Conservation (phyloP, 2,113 vertebrate species). For the Pteronura brasiliensis region DNA sequence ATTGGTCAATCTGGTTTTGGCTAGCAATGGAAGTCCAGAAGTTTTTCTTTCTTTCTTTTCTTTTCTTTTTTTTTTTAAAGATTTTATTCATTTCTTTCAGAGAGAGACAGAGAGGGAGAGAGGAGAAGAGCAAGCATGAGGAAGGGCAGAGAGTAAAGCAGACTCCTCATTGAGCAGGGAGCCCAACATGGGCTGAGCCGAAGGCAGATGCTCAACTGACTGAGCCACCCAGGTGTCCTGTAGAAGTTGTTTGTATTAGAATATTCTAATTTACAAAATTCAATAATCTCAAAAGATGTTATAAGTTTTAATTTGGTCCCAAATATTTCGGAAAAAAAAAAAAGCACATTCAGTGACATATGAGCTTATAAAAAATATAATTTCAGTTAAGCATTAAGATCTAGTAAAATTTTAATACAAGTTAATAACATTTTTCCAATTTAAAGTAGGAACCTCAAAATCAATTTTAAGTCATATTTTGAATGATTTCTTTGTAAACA, state of each 20-base stretch:
- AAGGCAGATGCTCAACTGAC: background rate
- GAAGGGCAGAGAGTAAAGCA: background rate
- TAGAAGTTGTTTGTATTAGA: background rate
- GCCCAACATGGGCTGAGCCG: background rate
- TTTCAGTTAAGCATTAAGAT: background rate
- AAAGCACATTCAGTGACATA: background rate
- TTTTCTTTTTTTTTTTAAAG: background rate
- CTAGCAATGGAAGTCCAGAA: background rate
- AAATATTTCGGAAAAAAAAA: background rate
- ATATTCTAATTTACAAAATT: background rate
- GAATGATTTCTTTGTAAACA: background rate
- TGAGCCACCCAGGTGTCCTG: background rate
- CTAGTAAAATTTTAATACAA: background rate
- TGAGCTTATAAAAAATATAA: background rate
- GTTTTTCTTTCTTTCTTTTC: too few relatives aligned
- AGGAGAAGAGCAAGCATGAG: background rate
- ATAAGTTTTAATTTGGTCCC: background rate
- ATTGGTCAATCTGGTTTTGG: background rate
- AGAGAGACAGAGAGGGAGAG: background rate
- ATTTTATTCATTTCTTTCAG: background rate
- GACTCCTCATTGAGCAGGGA: background rate
- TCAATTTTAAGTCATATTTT: background rate
- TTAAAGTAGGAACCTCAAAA: background rate
- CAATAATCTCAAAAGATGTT: background rate
- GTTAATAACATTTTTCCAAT: background rate